phyloP scores from a whole-genome alignment of 92 coral and sea anemone species.

The Siderastrea radians region DNA sequence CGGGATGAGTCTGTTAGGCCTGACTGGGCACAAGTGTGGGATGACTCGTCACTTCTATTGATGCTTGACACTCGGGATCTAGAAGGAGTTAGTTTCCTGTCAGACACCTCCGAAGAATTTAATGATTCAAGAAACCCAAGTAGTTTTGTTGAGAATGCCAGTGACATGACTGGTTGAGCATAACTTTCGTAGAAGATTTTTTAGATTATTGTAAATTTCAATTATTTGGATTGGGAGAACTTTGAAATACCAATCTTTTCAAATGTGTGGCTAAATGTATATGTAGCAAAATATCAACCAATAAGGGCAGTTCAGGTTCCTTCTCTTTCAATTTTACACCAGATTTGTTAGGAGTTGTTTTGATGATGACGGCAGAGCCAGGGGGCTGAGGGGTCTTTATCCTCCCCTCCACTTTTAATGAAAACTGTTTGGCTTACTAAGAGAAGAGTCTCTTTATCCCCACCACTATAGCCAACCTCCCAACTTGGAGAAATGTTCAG shows the following conservation, averaged over 20 bases:
- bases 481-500: neutral
- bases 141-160: neutral
- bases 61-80: slow-evolving; percentile 9
- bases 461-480: neutral
- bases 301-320: no score
- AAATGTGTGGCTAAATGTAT: no score
- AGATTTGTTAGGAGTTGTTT: neutral
- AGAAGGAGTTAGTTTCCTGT: neutral
- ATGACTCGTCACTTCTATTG: slow-evolving; percentile 38
- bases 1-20: slow-evolving; percentile 28
- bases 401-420: neutral
- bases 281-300: neutral
- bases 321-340: neutral
- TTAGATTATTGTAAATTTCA: neutral
- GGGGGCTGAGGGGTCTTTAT: neutral
- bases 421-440: neutral
- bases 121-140: slow-evolving; percentile 1
- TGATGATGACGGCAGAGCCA: neutral
- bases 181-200: neutral
- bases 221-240: neutral
- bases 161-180: neutral
- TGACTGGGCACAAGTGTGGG: slow-evolving; percentile 57
- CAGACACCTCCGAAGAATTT: neutral
- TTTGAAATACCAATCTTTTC: neutral
- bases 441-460: neutral